phyloP scores from a whole-genome alignment of 2,113 vertebrate species.

The Sinocyclocheilus rhinocerous region DNA sequence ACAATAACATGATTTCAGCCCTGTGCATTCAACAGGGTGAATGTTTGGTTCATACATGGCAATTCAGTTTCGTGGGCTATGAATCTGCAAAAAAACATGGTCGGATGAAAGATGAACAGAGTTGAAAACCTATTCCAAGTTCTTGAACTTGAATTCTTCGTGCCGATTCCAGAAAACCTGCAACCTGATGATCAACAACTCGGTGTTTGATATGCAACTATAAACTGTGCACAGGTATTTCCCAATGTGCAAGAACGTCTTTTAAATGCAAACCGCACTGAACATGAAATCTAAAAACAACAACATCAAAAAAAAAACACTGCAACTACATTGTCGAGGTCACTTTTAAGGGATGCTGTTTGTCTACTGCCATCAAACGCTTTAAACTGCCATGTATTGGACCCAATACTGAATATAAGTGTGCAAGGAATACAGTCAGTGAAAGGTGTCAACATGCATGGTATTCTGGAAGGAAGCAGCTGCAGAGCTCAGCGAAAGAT shows the following conservation, averaged over 20 bases:
- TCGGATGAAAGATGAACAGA: not conserved
- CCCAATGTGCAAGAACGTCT: not conserved
- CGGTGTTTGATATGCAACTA: slow-evolving; percentile 21
- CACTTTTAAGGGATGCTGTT: slow-evolving; percentile 16
- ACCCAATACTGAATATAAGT: slow-evolving; percentile 28
- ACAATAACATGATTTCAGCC: slow-evolving; percentile 65
- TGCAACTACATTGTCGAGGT: slow-evolving; percentile 17
- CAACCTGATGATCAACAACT: not conserved
- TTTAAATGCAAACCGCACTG: not conserved
- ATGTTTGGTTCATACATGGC: slow-evolving; percentile 47
- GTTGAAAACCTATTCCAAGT: not conserved
- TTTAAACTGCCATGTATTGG: not conserved
- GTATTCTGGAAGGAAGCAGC: not conserved
- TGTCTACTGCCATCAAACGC: slow-evolving; percentile 21
- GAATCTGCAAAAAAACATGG: not conserved
- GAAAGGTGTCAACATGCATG: slow-evolving; percentile 41
- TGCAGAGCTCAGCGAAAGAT: not conserved
- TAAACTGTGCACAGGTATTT: not conserved
- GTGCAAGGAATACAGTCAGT: slow-evolving; percentile 28
- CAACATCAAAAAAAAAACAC: not conserved
- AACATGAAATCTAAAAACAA: slow-evolving; percentile 21
- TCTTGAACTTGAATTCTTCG: not conserved
- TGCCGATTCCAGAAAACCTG: not conserved
- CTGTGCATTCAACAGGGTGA: slow-evolving; percentile 59
- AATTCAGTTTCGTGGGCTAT: not conserved